Evolutionary conservation across 2,888 invertebrate genomes (phyloP), one percentile per base, ranked within the genome.

Genomic region (Hydropsyche betteni): DNA sequence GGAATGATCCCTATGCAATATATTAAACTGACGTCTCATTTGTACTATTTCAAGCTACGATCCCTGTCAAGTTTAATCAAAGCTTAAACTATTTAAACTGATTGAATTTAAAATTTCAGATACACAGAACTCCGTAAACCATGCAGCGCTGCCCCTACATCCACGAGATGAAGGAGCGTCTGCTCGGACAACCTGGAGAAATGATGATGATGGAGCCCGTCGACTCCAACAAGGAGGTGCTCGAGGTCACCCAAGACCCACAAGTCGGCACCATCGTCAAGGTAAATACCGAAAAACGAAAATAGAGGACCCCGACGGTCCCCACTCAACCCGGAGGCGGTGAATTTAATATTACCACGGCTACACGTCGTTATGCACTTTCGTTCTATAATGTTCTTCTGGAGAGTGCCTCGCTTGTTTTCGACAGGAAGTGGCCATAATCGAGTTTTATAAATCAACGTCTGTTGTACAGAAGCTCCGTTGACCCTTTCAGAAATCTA

Each of bases 161-260:
- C 87, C 94, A 94, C 90, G 95, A 95, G 91, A 95, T 95, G 95
- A 94, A 94, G 89, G 94, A 95, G 91, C 93, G 95, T 83, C 89
- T 95, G 87, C 90, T 95, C 82, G 92, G 92, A 83, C 91, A 92
- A 83, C 88, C 89, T 68, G 88, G 89, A 80, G 77, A 76, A 81
- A 84, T 86, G 82, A 82, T 83, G 75, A 83, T 84, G 77, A 82
- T 84, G 79, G 76, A 81, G 80, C 79, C 84, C 81, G 12, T 86
- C 73, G 85, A 85, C 83, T 86, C 83, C 82, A 85, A 83, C 83
- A 84, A 82, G 84, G 85, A 69, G 83, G 85, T 80, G 83, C 84
- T 82, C 71, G 79, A 78, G 84, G 84, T 83, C 84, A 68, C 83
- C 64, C 88, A 88, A 80, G 90, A 91, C 83, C 89, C 92, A 83